A percentile compares a stretch with the other conserved stretches of the same genome.
Conservation (phyloP, 2,797 vertebrate species). For the Clamator glandarius region DNA sequence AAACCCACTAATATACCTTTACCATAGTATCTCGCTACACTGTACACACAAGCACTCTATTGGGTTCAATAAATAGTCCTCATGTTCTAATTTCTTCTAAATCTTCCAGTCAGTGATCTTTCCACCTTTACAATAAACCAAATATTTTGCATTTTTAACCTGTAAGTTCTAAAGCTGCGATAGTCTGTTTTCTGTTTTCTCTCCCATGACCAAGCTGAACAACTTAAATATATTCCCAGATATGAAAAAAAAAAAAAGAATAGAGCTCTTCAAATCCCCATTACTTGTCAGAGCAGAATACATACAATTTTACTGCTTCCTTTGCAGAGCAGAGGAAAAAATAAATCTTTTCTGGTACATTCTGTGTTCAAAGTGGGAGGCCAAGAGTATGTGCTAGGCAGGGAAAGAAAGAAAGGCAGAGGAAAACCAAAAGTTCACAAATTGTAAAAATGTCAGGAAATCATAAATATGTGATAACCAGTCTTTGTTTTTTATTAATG, state of each 20-base stretch:
- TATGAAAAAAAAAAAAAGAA: neutral
- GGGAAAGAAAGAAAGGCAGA: too few relatives aligned
- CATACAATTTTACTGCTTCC: neutral
- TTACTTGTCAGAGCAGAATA: neutral
- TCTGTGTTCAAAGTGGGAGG: neutral
- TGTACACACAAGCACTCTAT: neutral
- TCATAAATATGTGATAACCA: neutral
- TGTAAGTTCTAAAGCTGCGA: fast-evolving
- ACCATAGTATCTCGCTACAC: neutral
- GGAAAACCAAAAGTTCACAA: neutral
- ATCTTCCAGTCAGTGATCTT: neutral
- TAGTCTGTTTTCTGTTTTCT: neutral
- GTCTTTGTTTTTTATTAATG: neutral
- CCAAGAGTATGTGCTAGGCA: neutral
- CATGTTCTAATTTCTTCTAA: neutral
- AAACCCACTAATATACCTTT: neutral
- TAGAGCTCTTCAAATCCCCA: neutral
- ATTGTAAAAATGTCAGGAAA: neutral
- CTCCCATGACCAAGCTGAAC: neutral
- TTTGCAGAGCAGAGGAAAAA: neutral
- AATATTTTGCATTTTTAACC: neutral
- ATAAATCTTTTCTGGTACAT: neutral
- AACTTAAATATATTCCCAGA: neutral
- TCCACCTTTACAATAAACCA: neutral
- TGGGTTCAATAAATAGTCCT: neutral